Evolutionary conservation across 2,113 vertebrate species (phyloP), one percentile per base, ranked within the genome.

Genomic region (Daboia siamensis): DNA sequence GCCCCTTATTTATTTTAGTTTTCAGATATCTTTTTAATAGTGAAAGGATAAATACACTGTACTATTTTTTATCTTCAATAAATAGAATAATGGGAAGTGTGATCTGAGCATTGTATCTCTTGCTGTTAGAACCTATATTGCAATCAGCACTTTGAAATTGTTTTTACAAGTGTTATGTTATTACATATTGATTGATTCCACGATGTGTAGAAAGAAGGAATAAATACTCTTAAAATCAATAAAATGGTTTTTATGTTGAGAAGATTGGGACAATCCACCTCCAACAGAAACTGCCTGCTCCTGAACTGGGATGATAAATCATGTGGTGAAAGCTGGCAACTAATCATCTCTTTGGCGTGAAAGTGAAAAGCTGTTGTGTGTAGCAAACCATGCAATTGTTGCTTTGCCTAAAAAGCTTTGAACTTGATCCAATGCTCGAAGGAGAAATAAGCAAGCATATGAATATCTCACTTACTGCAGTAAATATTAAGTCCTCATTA

Each of bases 401-500:
- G 29, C 15, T 48, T 87, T 80, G 59, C 46, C 4, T 29, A 39
- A 89, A 84, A 21, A 74, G 33, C 1, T 69, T 92, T 56, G 64
- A 64, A 46, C 10, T 57, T 24, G n/a, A 3, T 91, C 86, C 48
- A 69, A 15, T 69, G 23, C 86, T 64, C 8, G 33, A 39, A 33
- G n/a, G 23, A 13, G 39, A 23, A 39, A 23, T 88, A n/a, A 24
- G 17, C 69, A 54, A 64, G 13, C 89, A 17, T 61, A 61, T 64
- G 44, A 51, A 39, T 3, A 39, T 39, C 44, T 64, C 33, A 90
- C 55, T 74, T 90, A 92, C 86, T 84, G 13, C 74, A 51, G 90
- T 55, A 92, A 88, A 56, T n/a, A 51, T 2, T 2, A 80, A 11
- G 88, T 92, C 94, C 89, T 59, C 33, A 86, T 90, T 93, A 54